Conservation (phyloP, 1,140 invertebrate species). For the Aphis craccivora region DNA sequence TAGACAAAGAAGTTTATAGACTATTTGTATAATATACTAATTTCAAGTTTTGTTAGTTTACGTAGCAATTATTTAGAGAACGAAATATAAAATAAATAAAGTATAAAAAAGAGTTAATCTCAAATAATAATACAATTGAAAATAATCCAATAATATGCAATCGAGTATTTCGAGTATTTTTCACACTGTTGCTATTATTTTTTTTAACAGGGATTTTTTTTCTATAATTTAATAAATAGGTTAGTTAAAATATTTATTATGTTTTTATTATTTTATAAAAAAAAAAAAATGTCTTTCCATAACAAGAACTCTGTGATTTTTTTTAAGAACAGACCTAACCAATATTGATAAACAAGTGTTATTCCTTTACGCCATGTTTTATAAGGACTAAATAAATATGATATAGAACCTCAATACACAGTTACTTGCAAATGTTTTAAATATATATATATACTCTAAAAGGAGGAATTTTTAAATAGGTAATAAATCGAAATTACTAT, state of each 20-base stretch:
- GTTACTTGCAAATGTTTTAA: neutral
- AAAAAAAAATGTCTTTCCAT: neutral
- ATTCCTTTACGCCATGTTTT: neutral
- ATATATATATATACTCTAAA: neutral
- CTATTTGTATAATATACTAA: neutral
- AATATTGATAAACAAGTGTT: neutral
- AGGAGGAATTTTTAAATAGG: neutral
- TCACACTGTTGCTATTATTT: neutral
- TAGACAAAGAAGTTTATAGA: neutral
- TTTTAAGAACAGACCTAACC: neutral
- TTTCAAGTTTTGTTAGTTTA: neutral
- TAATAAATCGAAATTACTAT: neutral
- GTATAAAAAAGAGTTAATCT: neutral
- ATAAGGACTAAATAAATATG: neutral
- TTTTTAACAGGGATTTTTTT: neutral
- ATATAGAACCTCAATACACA: neutral
- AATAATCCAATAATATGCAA: neutral
- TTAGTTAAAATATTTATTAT: neutral
- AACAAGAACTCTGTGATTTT: neutral
- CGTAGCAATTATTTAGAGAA: neutral
- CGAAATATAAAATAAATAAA: neutral
- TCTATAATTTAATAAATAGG: neutral
- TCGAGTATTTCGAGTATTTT: neutral
- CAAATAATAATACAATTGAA: neutral
- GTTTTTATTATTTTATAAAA: neutral